phyloP scores from a whole-genome alignment of 2,113 vertebrate genomes.

The Campylomormyrus numenius region DNA sequence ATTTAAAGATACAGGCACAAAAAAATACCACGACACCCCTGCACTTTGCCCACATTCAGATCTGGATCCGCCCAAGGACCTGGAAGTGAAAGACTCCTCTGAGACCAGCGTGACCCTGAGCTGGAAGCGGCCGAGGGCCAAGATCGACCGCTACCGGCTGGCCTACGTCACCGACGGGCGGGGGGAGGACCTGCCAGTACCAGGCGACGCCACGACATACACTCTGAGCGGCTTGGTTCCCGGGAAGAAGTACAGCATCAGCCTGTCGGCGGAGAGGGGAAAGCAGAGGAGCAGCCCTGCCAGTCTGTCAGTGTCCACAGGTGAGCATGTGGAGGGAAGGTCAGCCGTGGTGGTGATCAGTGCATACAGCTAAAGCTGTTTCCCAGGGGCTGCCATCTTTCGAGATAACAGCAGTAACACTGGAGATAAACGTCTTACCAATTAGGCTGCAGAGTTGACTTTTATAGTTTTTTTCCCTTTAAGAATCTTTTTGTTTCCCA shows the following conservation, averaged over 20 bases:
- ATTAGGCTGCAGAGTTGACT: background rate
- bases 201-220: conserved; percentile 55
- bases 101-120: conserved; percentile 68
- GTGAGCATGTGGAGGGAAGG: conserved; percentile 54
- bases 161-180: conserved; percentile 48
- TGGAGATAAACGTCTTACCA: background rate
- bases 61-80: conserved; percentile 77
- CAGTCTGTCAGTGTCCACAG: conserved; percentile 61
- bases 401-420: background rate
- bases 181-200: conserved; percentile 59
- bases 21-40: background rate
- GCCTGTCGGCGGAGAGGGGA: conserved; percentile 72
- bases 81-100: conserved; percentile 56
- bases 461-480: background rate
- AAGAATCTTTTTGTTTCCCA: background rate
- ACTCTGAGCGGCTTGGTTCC: conserved; percentile 63
- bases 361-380: background rate
- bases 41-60: conserved; percentile 51
- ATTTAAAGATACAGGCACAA: background rate
- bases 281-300: conserved; percentile 69
- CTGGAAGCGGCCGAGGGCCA: conserved; percentile 76
- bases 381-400: background rate
- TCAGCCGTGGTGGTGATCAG: background rate
- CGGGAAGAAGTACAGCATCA: conserved; percentile 67
- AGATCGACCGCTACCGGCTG: conserved; percentile 76